phyloP scores from a whole-genome alignment of 2,113 vertebrate species.

The Engystomops pustulosus region DNA sequence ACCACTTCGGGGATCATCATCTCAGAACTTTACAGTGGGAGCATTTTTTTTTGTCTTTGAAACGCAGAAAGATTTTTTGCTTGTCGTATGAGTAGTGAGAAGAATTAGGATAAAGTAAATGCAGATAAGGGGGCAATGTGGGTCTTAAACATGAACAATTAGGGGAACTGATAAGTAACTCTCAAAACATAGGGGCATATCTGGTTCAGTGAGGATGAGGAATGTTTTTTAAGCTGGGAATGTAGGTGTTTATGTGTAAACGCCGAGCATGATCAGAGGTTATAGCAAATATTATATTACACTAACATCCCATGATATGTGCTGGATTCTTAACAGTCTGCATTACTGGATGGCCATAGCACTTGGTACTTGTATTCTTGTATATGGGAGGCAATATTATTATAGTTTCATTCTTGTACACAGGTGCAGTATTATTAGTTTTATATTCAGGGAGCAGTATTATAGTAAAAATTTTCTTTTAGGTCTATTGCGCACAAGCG shows the following conservation, averaged over 20 bases:
- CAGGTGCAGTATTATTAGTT: not conserved
- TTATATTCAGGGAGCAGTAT: not conserved
- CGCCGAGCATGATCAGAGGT: not conserved
- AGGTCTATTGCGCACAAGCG: too few relatives aligned
- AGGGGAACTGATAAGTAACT: not conserved
- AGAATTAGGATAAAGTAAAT: not conserved
- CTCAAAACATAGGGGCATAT: conserved; percentile 17
- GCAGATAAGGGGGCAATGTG: not conserved
- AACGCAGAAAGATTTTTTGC: not conserved
- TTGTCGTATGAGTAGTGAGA: not conserved
- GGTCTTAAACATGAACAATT: not conserved
- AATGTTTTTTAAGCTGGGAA: not conserved
- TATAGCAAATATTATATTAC: not conserved
- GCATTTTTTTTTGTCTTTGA: not conserved
- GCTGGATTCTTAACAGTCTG: too few relatives aligned
- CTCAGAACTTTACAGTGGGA: not conserved
- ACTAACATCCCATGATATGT: too few relatives aligned
- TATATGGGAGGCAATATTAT: not conserved
- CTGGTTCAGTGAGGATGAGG: not conserved
- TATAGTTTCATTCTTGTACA: too few relatives aligned
- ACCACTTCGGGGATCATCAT: not conserved
- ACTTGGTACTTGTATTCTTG: not conserved
- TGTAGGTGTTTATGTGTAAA: not conserved
- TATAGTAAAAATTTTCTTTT: too few relatives aligned
- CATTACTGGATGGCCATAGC: not conserved